Conservation (phyloP, 2,113 vertebrate species). For the Otis tarda region DNA sequence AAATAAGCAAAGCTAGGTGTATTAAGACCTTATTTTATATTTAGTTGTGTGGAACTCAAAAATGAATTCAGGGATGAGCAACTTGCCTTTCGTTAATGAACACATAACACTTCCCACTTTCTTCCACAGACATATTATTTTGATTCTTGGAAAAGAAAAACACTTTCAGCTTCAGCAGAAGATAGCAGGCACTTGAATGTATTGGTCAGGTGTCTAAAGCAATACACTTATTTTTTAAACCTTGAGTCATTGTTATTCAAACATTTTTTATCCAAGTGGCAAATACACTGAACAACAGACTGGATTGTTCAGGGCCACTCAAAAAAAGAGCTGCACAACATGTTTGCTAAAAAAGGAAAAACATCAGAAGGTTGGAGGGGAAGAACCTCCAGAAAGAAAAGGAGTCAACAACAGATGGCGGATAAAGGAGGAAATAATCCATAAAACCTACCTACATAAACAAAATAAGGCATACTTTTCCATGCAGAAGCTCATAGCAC, state of each 20-base stretch:
- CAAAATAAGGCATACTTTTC: constrained; percentile 26
- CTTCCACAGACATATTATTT: not conserved
- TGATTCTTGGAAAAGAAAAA: not conserved
- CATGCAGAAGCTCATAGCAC: constrained; percentile 8
- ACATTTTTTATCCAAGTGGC: not conserved
- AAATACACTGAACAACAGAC: not conserved
- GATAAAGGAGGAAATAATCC: constrained; percentile 24
- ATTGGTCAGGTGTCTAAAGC: not conserved
- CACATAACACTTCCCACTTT: not conserved
- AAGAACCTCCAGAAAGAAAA: not conserved
- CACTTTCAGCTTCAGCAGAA: not conserved
- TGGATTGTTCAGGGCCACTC: not conserved
- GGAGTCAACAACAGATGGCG: constrained; percentile 11
- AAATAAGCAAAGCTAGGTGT: constrained; percentile 5
- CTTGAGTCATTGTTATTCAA: not conserved
- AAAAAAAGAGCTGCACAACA: not conserved
- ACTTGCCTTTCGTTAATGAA: not conserved
- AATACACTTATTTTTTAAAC: not conserved
- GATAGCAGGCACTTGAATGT: not conserved
- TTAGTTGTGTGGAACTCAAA: constrained; percentile 23
- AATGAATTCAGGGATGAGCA: not conserved
- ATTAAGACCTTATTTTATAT: not conserved
- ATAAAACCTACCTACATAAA: constrained; percentile 10
- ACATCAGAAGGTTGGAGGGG: not conserved
- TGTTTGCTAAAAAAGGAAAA: not conserved